phyloP scores from a whole-genome alignment of 2,113 vertebrate genomes.

The Boulengeromyrus knoepffleri region DNA sequence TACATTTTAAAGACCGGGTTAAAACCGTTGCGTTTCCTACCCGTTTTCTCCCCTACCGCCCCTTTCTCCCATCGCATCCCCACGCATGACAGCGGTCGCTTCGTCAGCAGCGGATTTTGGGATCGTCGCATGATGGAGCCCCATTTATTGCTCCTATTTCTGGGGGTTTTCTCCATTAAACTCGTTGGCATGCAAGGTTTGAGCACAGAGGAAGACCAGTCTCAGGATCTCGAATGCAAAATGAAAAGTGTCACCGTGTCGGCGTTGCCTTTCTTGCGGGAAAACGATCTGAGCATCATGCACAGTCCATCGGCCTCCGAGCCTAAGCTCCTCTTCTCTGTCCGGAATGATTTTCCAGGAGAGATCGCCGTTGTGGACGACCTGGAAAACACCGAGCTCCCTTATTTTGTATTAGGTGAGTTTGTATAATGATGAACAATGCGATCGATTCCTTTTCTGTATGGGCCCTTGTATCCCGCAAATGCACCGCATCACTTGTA shows the following conservation, averaged over 20 bases:
- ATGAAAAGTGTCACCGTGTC: constrained; percentile 98
- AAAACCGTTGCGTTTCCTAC: constrained; percentile 35
- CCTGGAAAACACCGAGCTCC: constrained; percentile 96
- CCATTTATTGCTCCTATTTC: constrained; percentile 32
- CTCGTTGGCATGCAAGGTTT: constrained; percentile 34
- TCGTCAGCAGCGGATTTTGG: constrained; percentile 15
- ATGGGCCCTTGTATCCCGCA: background rate
- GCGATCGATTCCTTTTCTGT: background rate
- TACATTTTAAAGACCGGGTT: constrained; percentile 22
- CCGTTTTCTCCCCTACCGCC: background rate
- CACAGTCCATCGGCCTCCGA: constrained; percentile 96
- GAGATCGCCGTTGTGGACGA: constrained; percentile 94
- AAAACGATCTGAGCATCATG: constrained; percentile 99
- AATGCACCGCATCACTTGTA: background rate
- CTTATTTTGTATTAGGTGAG: constrained; percentile 90
- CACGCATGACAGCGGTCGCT: constrained; percentile 25
- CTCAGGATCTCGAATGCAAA: constrained; percentile 87
- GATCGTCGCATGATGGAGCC: constrained; percentile 51
- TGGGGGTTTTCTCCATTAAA: constrained; percentile 32
- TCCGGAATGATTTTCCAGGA: constrained; percentile 95
- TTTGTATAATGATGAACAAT: constrained; percentile 9
- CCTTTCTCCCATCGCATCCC: background rate
- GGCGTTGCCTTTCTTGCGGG: constrained; percentile 89
- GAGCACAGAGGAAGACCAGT: constrained; percentile 67
- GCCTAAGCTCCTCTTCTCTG: constrained; percentile 97